Evolutionary conservation across 2,797 vertebrate species (phyloP).

Genomic region (Girardinus metallicus): DNA sequence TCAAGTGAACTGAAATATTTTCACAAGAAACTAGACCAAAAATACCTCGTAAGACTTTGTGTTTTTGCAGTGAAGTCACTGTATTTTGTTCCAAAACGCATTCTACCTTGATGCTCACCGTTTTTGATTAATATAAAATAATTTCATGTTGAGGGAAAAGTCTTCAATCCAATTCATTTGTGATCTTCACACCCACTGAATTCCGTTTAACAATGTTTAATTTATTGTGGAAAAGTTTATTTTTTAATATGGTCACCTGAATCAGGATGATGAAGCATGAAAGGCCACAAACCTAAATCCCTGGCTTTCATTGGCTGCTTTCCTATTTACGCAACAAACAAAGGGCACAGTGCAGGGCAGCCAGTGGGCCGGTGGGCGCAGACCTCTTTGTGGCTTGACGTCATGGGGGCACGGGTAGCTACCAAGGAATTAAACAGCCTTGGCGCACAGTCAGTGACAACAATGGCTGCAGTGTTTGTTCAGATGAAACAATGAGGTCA

Average conservation of each 20-base stretch:
- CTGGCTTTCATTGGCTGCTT: slow-evolving; percentile 10
- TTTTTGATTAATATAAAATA: not conserved
- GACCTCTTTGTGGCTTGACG: slow-evolving; percentile 30
- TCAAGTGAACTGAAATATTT: too few species aligned
- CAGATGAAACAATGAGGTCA: slow-evolving; percentile 35
- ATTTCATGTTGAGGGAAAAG: not conserved
- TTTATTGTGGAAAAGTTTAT: not conserved
- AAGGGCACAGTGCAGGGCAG: not conserved
- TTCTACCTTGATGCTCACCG: not conserved
- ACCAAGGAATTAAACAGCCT: slow-evolving; percentile 4
- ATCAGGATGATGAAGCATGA: not conserved
- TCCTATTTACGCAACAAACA: slow-evolving; percentile 22
- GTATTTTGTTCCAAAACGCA: not conserved
- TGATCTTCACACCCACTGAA: not conserved
- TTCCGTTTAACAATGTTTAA: not conserved
- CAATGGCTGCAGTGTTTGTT: slow-evolving; percentile 19
- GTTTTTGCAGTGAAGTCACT: not conserved
- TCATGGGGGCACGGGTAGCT: slow-evolving; percentile 18
- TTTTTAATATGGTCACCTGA: not conserved
- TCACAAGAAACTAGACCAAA: too few species aligned
- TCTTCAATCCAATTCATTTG: not conserved
- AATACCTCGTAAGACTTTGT: too few species aligned
- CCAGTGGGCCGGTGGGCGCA: slow-evolving; percentile 28
- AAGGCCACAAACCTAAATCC: not conserved
- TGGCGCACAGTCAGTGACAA: slow-evolving; percentile 17